These are phyloP conservation scores for Todiramphus saurophagus DNA, from an alignment of 2,113 vertebrate genomes.

Conservation along the genomic window DNA sequence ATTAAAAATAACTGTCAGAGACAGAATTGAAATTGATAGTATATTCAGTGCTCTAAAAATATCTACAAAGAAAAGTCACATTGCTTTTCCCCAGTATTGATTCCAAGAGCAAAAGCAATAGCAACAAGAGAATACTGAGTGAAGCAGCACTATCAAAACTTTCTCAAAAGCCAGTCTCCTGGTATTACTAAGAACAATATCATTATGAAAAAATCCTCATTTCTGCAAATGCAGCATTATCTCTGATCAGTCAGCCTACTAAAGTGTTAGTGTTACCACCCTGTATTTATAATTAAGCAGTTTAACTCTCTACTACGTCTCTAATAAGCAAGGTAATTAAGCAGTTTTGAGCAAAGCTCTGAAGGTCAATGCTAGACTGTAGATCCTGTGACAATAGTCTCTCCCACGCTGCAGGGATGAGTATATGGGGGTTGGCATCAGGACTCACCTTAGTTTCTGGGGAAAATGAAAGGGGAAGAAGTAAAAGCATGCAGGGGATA, in stretches of 20 bases:
- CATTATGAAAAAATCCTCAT: background rate
- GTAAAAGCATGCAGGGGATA: background rate
- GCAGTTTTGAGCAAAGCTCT: background rate
- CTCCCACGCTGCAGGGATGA: background rate
- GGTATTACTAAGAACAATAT: background rate
- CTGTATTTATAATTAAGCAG: background rate
- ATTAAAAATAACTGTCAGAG: conserved; percentile 28
- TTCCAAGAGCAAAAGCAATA: background rate
- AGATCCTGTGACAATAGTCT: background rate
- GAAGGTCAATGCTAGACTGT: background rate
- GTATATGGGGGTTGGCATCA: background rate
- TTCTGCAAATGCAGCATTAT: background rate
- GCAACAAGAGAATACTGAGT: background rate
- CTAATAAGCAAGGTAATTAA: background rate
- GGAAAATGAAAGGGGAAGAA: background rate
- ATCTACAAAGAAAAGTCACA: background rate
- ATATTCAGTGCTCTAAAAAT: conserved; percentile 14
- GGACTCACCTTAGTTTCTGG: background rate
- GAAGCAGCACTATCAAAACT: background rate
- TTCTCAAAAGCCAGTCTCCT: background rate
- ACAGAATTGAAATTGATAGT: conserved; percentile 3
- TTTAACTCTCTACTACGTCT: background rate
- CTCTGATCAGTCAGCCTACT: background rate
- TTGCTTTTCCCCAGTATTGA: background rate
- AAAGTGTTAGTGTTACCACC: background rate